Base-by-base conservation (phyloP, 2,113 vertebrate genomes). In the Meriones unguiculatus region DNA sequence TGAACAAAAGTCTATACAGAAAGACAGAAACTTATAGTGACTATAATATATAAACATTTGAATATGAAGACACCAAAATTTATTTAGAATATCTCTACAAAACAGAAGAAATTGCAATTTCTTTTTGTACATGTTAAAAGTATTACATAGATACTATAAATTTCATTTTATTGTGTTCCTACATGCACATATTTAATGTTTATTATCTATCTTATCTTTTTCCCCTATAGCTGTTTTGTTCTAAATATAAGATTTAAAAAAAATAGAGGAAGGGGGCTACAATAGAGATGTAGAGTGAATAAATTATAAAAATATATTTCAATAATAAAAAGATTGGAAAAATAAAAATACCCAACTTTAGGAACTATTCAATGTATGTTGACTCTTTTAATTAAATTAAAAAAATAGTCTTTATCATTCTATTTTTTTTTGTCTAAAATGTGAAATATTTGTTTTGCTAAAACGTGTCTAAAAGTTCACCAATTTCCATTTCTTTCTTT, bases 71-170 rank as follows among this genome's bases (percentile, higher is more conserved):
- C 30, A 88, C 25, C 8, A 85, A 80, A 80, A 52, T 59, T 76
- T 85, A 75, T 92, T 77, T 91, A 94, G 4, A 25, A 1, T 50
- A 35, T 0, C 64, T 59, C 1, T 62, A 38, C 1, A 67, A 92
- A 92, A 64, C 6, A 90, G 25, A 78, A 54, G 69, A 88, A 95
- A 2, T 1, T 46, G 89, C 28, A n/a, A 69, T 91, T 96, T 80
- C 54, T 75, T 85, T 93, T 94, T 93, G 4, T 6, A 9, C 65
- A 72, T 84, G 7, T 4, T 67, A 91, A 69, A 12, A 35, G 17
- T 57, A n/a, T 87, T 81, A 80, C 35, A 84, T 50, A 64, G 12
- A 57, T 50, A 81, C 13, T 69, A 93, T 73, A 95, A 95, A 82
- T 94, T 89, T 22, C 2, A 69, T 64, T 82, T 25, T 1, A 6